phyloP scores from a whole-genome alignment of 2,113 vertebrate genomes.

The Rafetus swinhoei region DNA sequence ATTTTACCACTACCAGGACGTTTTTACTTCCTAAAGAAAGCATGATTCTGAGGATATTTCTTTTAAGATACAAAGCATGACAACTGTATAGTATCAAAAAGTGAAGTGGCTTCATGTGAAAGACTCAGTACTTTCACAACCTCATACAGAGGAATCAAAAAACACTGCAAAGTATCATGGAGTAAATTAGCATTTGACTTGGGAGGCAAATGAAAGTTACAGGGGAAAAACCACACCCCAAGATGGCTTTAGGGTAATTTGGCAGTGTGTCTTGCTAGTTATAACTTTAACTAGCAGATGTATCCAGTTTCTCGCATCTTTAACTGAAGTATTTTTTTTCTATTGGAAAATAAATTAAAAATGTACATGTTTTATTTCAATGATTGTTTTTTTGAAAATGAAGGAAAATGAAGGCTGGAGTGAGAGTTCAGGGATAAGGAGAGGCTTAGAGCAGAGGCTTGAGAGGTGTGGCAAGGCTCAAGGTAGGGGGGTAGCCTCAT shows the following conservation, averaged over 20 bases:
- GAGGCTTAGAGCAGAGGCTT: no score
- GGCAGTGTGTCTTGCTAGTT: no score
- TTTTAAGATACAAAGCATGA: neutral
- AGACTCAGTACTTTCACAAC: neutral
- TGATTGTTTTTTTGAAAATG: no score
- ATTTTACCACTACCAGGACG: neutral
- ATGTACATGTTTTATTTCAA: no score
- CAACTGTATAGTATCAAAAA: neutral
- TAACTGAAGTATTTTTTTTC: no score
- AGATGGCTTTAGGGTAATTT: neutral
- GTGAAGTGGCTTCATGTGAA: neutral
- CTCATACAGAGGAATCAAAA: neutral
- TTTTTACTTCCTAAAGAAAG: neutral
- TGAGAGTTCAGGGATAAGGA: no score
- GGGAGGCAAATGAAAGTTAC: neutral
- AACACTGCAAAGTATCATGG: neutral
- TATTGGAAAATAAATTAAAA: no score
- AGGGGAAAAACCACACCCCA: neutral
- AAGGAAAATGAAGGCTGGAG: no score
- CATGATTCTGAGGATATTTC: neutral
- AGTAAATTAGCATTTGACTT: neutral
- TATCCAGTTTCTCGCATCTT: no score
- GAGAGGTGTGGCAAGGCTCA: no score
- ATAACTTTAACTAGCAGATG: no score
- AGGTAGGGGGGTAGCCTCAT: no score